Evolutionary conservation across 1,140 invertebrate species (phyloP).

Genomic region (Drosophila nasuta): DNA sequence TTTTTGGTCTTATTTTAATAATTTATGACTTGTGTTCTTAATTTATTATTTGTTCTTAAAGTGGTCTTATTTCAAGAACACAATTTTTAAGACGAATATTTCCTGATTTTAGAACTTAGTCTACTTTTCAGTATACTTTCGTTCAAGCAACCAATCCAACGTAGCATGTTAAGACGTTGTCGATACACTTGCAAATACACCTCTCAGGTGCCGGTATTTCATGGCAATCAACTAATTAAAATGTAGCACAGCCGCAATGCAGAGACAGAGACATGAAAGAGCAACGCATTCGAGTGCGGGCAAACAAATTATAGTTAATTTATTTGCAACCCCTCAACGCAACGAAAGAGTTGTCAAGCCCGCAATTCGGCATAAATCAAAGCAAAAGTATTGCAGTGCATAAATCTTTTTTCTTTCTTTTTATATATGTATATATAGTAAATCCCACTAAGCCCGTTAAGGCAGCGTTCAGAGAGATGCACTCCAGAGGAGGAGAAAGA

Average conservation of each 20-base stretch:
- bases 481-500: neutral
- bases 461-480: neutral
- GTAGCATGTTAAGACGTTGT: neutral
- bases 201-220: neutral
- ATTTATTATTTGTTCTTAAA: no score
- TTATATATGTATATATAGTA: neutral
- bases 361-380: conserved; percentile 21
- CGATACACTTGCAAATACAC: conserved; percentile 1
- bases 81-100: no score
- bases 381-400: conserved; percentile 10
- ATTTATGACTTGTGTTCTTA: no score
- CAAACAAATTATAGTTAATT: conserved; percentile 32
- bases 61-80: no score
- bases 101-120: no score
- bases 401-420: conserved; percentile 14
- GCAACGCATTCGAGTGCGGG: conserved; percentile 12
- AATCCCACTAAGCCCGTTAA: conserved; percentile 5
- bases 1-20: no score
- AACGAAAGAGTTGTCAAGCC: conserved; percentile 13
- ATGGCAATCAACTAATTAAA: conserved; percentile 34
- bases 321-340: conserved; percentile 7
- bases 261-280: conserved; percentile 20
- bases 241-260: conserved; percentile 29
- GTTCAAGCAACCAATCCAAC: no score
- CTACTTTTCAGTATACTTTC: no score